Evolutionary conservation across 2,797 vertebrate species (phyloP).

Genomic region (Helarctos malayanus): DNA sequence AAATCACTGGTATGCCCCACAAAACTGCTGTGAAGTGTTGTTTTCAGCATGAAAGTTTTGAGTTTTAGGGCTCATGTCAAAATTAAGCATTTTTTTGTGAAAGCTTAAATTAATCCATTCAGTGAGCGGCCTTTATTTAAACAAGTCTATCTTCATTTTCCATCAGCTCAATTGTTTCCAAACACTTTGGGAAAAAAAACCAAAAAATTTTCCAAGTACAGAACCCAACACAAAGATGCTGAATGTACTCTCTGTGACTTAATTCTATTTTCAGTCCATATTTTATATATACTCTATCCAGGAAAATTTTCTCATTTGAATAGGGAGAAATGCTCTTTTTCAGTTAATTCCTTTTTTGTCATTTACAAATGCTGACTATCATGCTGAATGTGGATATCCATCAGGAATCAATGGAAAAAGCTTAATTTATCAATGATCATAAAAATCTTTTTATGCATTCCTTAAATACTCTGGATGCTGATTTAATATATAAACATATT

Average conservation of each 20-base stretch:
- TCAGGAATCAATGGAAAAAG: background rate
- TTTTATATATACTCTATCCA: background rate
- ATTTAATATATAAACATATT: conserved; percentile 63
- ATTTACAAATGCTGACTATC: conserved; percentile 1
- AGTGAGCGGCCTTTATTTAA: conserved; percentile 63
- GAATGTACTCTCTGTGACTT: background rate
- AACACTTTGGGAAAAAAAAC: background rate
- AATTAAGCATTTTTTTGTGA: conserved; percentile 39
- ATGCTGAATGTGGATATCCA: background rate
- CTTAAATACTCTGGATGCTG: conserved; percentile 67
- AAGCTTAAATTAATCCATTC: conserved; percentile 63
- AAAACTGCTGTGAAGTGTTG: background rate
- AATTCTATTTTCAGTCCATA: conserved; percentile 1
- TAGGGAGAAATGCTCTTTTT: background rate
- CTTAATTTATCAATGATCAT: conserved; percentile 33
- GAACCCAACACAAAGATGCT: background rate
- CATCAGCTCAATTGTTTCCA: conserved; percentile 7
- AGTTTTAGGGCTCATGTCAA: conserved; percentile 62
- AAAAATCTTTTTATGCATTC: conserved; percentile 53
- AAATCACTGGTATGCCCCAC: background rate
- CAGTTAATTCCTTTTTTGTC: conserved; percentile 16
- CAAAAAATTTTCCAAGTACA: background rate
- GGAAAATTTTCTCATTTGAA: background rate
- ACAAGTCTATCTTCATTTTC: conserved; percentile 11
- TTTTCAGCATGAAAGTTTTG: conserved; percentile 42